Base-by-base conservation (phyloP, 2,888 invertebrate species). In the Aspidiotus rigidus region DNA sequence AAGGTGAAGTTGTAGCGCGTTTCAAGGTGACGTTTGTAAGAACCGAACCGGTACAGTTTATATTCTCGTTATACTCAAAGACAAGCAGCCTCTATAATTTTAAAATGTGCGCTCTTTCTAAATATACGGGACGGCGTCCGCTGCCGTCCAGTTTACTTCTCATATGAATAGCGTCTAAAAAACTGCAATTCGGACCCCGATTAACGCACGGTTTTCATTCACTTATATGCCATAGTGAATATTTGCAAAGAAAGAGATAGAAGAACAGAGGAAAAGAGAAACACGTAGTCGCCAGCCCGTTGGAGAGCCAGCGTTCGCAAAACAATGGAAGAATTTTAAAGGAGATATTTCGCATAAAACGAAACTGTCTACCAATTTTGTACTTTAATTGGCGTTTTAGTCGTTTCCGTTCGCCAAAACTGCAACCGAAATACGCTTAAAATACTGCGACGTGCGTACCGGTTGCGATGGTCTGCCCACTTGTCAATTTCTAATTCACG, bases 21-120 rank as follows among this genome's bases (percentile, higher is more conserved):
- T 67, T 67, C 67, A 59, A 59, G 67, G 67, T 67, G 67, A 67
- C 60, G 67, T 67, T 67, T 60, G 44, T 44, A 67, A 28, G 28
- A 15, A 13, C 56, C 8, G n/a, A 64, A 67, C 67, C 59, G 67
- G 67, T 60, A 67, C 67, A 67, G 67, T 67, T 67, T 67, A 67
- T 67, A 67, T 67, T 66, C 66, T 66, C 57, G 66, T 66, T 66
- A 66, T 66, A 56, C 57, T 66, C 57, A 66, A 66, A 67, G 67
- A 67, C 67, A 67, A 67, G 59, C 57, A 15, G 53, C 59, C 67
- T 67, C 59, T 60, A 67, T 59, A 59, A 67, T 49, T 67, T 67
- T 67, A 44, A 67, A 67, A 67, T 67, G 67, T 67, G 67, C 11
- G 9, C 60, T 49, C n/a, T 67, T 67, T 67, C 67, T 67, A 59